These are phyloP conservation scores for Nibea coibor DNA, from an alignment of 2,113 vertebrate species.

Conservation along the genomic window DNA sequence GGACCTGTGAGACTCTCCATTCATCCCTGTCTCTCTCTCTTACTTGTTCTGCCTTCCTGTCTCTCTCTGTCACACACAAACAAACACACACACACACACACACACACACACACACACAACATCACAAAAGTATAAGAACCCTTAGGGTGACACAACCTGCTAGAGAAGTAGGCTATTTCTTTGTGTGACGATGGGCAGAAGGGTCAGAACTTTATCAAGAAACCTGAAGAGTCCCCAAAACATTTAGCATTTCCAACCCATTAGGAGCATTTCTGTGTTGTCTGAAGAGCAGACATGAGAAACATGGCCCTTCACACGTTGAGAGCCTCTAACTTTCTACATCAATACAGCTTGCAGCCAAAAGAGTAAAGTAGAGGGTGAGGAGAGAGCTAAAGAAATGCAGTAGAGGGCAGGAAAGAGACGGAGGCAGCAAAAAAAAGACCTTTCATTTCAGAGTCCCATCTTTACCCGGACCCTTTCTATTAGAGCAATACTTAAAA, in stretches of 20 bases:
- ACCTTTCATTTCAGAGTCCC: constrained; percentile 58
- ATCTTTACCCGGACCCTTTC: constrained; percentile 56
- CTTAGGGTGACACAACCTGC: constrained; percentile 48
- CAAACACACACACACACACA: constrained; percentile 19
- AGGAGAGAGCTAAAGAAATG: constrained; percentile 41
- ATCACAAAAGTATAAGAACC: constrained; percentile 49
- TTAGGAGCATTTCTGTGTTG: constrained; percentile 39
- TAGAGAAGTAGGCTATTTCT: constrained; percentile 22
- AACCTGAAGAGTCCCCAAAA: constrained; percentile 48
- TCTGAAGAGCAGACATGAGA: constrained; percentile 25
- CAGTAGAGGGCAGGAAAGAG: constrained; percentile 48
- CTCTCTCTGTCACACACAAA: constrained; percentile 29
- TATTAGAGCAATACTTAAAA: constrained; percentile 66
- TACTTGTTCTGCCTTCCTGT: constrained; percentile 28
- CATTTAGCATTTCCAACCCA: constrained; percentile 56
- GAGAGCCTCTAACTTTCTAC: constrained; percentile 57
- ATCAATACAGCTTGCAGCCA: constrained; percentile 49
- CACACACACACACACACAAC: constrained; percentile 32
- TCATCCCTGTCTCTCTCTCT: constrained; percentile 63
- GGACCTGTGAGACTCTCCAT: constrained; percentile 77
- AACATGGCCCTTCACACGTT: constrained; percentile 48
- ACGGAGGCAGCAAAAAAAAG: constrained; percentile 42
- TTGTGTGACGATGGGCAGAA: constrained; percentile 78
- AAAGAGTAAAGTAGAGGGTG: constrained; percentile 35
- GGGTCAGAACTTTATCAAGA: constrained; percentile 79